Base-by-base conservation (phyloP, 2,113 vertebrate species). In the Pluvianellus socialis region DNA sequence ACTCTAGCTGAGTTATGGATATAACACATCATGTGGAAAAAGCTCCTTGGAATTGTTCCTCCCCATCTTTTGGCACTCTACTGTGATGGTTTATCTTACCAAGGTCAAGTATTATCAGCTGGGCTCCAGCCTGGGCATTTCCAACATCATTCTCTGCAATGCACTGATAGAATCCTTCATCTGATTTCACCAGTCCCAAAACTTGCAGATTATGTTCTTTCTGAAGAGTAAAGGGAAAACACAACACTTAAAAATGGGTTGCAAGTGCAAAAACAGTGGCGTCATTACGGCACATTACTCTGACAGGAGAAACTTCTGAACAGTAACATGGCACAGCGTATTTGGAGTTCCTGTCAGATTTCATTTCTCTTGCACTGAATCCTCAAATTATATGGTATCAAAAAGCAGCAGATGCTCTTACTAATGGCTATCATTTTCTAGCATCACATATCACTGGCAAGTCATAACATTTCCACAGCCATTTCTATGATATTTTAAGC, bases 121-220 rank as follows among this genome's bases (percentile, higher is more conserved):
- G 99, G 59, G 99, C 99, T 91, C 99, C 99, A 79, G 99, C 98
- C 92, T 99, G 99, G 40, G 98, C 97, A 96, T 99, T 99, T 65
- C 99, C 99, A 38, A 97, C 99, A 87, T 99, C 99, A 11, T 99
- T 99, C 97, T 99, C 99, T 6, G 99, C 99, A 86, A 99, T 98
- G 97, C 99, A 99, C 80, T 99, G 99, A 98, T 99, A 99, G 98
- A 99, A 99, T 92, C 99, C 99, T 98, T 99, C 99, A 59, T 99
- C 99, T 21, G 99, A 99, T 94, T 99, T 99, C 97, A 99, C 99
- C 92, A 99, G 98, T 76, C 99, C 99, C 97, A 99, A 97, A 86
- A 99, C 99, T 97, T 99, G 99, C 96, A 99, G 98, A 97, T 99
- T 99, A 98, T 99, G 99, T 96, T 99, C 99, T 97, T 99, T 99